Evolutionary conservation across 2,113 vertebrate species (phyloP).

Genomic region (Brachypodius melanocephalos): DNA sequence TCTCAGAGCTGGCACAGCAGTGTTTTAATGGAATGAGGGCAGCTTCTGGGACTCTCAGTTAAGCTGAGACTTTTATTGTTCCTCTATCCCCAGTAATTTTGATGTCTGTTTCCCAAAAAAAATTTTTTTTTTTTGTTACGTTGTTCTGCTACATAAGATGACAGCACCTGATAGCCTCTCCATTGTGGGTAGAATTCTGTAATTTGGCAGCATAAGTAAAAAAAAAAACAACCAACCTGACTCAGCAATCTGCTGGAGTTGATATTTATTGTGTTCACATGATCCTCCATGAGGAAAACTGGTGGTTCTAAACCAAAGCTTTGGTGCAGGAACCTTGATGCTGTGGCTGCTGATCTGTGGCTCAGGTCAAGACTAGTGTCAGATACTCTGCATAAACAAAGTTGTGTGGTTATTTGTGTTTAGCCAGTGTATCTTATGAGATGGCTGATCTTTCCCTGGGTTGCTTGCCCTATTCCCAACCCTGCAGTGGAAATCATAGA

Average conservation of each 20-base stretch:
- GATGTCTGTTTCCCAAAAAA: neutral
- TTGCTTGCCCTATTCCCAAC: neutral
- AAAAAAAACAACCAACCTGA: neutral
- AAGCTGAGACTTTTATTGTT: neutral
- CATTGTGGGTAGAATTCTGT: neutral
- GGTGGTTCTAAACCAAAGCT: neutral
- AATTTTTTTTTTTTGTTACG: fast-evolving
- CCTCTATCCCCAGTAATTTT: neutral
- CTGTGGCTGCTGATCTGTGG: neutral
- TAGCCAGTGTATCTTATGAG: neutral
- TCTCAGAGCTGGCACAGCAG: neutral
- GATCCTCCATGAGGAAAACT: neutral
- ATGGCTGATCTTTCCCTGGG: neutral
- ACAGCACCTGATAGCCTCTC: neutral
- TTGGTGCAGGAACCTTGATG: neutral
- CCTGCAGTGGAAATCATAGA: fast-evolving
- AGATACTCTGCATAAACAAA: neutral
- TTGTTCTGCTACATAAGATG: neutral
- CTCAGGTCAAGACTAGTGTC: neutral
- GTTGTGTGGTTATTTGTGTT: neutral
- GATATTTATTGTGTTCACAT: neutral
- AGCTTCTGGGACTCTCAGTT: neutral
- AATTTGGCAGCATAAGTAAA: neutral
- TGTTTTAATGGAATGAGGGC: neutral
- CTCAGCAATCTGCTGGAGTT: neutral